Base-by-base conservation (phyloP, 2,888 invertebrate species). In the Phania funesta region DNA sequence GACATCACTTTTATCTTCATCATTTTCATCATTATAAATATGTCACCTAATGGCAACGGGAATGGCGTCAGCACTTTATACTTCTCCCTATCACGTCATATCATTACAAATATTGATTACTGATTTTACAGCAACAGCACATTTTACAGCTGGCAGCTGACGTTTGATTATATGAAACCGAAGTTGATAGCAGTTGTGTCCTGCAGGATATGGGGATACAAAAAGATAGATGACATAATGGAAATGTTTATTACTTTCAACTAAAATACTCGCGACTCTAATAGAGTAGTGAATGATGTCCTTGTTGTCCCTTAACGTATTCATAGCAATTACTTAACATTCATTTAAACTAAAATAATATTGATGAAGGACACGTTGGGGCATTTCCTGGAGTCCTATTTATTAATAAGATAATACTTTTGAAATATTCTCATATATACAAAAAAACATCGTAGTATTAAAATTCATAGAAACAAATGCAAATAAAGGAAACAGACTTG, bases 111-210 rank as follows among this genome's bases (percentile, higher is more conserved):
- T 77, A 77, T 73, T 81, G 73, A 73, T 74, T 81, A 67, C 56
- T 44, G 54, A 67, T 65, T 62, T 62, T 71, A 67, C 60, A 62
- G 50, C 75, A 75, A 46, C 80, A 20, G 50, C 60, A 74, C 58
- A 73, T 68, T 73, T 75, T 79, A 68, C 41, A 70, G 71, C 62
- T 82, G 82, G 77, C 82, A 82, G 67, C 68, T 73, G 68, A 68
- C 54, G 22, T 73, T 52, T 65, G 52, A 56, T 68, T 44, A 62
- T 67, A 41, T 46, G 11, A 56, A 46, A n/a, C 16, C 32, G 20
- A 32, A 32, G 20, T 18, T 52, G 9, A 6, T 32, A 13, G 44
- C 20, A 44, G 38, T 20, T 13, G 9, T 18, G 18, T 54, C 13
- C 32, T 22, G 7, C n/a, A 56, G 29, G 60, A 48, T 24, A 26